A percentile compares a stretch with the other conserved stretches of the same genome.
phyloP scores from a whole-genome alignment of 2,113 vertebrate genomes.

The Osmerus mordax region DNA sequence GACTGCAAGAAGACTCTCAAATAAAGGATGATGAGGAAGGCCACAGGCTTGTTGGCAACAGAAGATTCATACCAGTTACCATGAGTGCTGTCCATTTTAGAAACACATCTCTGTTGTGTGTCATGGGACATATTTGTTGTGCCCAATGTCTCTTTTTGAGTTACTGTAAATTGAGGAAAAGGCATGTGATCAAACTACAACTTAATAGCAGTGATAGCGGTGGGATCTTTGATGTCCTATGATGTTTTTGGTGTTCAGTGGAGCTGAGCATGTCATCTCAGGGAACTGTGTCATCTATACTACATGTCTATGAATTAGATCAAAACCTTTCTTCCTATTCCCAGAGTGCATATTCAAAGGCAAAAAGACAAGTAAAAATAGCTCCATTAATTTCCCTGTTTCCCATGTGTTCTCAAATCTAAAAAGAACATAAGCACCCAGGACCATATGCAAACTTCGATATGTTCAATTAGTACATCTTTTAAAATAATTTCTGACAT shows the following conservation, averaged over 20 bases:
- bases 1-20: constrained; percentile 45
- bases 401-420: constrained; percentile 33
- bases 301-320: neutral
- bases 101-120: constrained; percentile 28
- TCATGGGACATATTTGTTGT: neutral
- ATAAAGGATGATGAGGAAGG: constrained; percentile 38
- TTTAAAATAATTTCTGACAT: constrained; percentile 29
- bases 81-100: constrained; percentile 13
- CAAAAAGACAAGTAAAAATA: constrained; percentile 5
- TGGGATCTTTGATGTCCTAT: constrained; percentile 1
- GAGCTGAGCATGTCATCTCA: neutral
- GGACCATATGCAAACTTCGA: constrained; percentile 21
- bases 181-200: no score
- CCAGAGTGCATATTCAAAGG: constrained; percentile 21
- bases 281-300: constrained; percentile 9
- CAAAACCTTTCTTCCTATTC: constrained; percentile 23
- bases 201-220: no score
- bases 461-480: constrained; percentile 20
- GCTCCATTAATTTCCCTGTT: constrained; percentile 22
- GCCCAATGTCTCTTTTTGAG: no score
- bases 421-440: constrained; percentile 28
- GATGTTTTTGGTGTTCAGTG: neutral
- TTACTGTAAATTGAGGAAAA: no score
- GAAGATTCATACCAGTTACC: constrained; percentile 52
- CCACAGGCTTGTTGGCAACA: constrained; percentile 25